Conservation (phyloP, 2,113 vertebrate genomes). For the Felis chaus region DNA sequence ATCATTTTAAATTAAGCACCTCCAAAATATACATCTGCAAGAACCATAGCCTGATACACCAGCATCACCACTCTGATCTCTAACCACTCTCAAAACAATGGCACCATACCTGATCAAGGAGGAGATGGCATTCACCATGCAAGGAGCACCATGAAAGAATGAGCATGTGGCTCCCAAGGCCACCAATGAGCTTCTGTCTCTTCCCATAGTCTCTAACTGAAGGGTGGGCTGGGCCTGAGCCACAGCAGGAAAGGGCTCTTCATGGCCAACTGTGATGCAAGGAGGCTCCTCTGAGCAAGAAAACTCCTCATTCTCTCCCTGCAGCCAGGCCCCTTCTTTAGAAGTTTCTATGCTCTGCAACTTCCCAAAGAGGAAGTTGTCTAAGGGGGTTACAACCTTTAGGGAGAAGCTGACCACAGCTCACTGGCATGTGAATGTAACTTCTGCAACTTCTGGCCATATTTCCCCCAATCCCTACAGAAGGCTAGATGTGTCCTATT, state of each 20-base stretch:
- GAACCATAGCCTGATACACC: neutral
- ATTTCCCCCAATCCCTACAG: neutral
- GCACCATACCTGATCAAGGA: constrained; percentile 58
- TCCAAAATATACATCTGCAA: neutral
- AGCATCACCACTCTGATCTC: neutral
- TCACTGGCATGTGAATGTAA: neutral
- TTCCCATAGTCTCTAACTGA: constrained; percentile 8
- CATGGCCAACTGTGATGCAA: neutral
- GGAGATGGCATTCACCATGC: neutral
- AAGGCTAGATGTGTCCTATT: neutral
- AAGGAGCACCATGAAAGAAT: neutral
- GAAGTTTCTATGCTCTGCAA: constrained; percentile 25
- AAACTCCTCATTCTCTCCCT: neutral
- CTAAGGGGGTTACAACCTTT: constrained; percentile 7
- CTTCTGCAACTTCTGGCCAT: neutral
- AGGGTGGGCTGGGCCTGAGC: neutral
- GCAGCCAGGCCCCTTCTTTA: constrained; percentile 2
- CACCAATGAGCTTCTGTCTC: neutral
- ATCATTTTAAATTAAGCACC: neutral
- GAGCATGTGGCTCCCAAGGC: neutral
- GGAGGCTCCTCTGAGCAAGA: neutral
- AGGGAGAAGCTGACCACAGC: constrained; percentile 42
- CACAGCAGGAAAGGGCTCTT: neutral
- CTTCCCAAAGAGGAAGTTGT: constrained; percentile 67
- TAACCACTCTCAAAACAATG: neutral